phyloP scores from a whole-genome alignment of 2,797 vertebrate species.

The Borostomias antarcticus region DNA sequence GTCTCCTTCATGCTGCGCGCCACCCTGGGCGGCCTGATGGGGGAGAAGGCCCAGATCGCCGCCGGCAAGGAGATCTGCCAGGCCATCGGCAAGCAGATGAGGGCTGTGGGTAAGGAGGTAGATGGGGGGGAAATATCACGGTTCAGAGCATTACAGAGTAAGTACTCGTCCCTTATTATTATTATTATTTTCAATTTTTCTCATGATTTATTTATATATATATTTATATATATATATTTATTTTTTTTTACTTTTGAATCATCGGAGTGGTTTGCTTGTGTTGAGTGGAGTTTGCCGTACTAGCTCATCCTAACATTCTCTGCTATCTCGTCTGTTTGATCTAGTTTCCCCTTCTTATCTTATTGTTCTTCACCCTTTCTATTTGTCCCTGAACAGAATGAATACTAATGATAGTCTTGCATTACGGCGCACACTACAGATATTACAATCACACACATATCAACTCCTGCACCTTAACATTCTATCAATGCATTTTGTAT shows the following conservation, averaged over 20 bases:
- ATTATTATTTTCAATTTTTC: slow-evolving; percentile 35
- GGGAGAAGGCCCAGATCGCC: slow-evolving; percentile 98
- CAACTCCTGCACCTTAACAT: no score
- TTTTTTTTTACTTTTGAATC: slow-evolving; percentile 14
- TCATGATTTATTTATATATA: slow-evolving; percentile 32
- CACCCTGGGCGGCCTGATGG: slow-evolving; percentile 92
- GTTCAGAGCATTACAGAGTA: slow-evolving; percentile 83
- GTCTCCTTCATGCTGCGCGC: slow-evolving; percentile 97
- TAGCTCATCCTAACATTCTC: slow-evolving; percentile 22
- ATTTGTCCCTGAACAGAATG: background rate
- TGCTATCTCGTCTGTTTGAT: slow-evolving; percentile 22
- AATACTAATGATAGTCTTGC: background rate
- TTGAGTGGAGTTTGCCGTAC: slow-evolving; percentile 32
- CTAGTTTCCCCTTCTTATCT: background rate
- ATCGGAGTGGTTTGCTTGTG: slow-evolving; percentile 21
- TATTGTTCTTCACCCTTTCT: slow-evolving; percentile 9
- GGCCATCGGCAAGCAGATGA: slow-evolving; percentile 98
- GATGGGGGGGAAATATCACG: slow-evolving; percentile 81
- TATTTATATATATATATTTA: slow-evolving; percentile 34
- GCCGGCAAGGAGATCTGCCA: slow-evolving; percentile 98
- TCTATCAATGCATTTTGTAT: background rate
- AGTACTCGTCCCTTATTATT: slow-evolving; percentile 71
- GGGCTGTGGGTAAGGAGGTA: slow-evolving; percentile 92
- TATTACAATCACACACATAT: background rate
- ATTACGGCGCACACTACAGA: background rate